Evolutionary conservation across 1,140 invertebrate genomes (phyloP), one percentile per base, ranked within the genome.

Genomic region (Luehdorfia chinensis): DNA sequence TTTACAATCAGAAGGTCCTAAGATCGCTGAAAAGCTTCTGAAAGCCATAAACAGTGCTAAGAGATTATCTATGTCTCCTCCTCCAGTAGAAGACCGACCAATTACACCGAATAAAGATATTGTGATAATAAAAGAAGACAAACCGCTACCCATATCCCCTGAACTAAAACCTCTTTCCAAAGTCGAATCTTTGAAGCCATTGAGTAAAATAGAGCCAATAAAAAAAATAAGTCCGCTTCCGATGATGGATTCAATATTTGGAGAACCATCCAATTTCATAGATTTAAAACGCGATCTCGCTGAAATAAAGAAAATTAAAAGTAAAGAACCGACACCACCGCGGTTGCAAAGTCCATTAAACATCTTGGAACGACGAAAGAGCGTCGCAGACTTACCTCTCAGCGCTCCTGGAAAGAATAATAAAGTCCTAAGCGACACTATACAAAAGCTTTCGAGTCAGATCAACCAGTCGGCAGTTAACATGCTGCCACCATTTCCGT

Each of bases 1-100:
- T 1, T 58, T 88, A 15, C 87, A 87, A 46, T 81, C 85, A 0
- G 85, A 87, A 58, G 84, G 84, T 2, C 88, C 88, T 7, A 90
- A 90, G 52, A 90, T 90, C 55, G 89, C 90, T 2, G 90, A 90
- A 50, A 90, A 90, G 66, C 76, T 90, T 2, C 71, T 90, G 2
- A 89, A 89, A 66, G 89, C 88, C 61, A 87, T 81, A 60, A 90
- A 79, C 66, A 90, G 85, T 33, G 87, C 87, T 8, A 88, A 87
- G 48, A 63, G 78, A 28, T 50, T 83, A 2, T 87, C 85, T 0
- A 84, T 81, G 67, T 87, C 83, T 0, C 79, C 84, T 4, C 79
- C 84, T 0, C 77, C 77, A 0, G 48, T 68, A 1, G 81, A 84
- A 32, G 73, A 81, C 21, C 55, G 59, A 21, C 54, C 72, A 2